Percentiles rank a stretch among this genome's conserved stretches.
Conservation (phyloP, 2,888 invertebrate genomes). For the Salpingus planirostris region DNA sequence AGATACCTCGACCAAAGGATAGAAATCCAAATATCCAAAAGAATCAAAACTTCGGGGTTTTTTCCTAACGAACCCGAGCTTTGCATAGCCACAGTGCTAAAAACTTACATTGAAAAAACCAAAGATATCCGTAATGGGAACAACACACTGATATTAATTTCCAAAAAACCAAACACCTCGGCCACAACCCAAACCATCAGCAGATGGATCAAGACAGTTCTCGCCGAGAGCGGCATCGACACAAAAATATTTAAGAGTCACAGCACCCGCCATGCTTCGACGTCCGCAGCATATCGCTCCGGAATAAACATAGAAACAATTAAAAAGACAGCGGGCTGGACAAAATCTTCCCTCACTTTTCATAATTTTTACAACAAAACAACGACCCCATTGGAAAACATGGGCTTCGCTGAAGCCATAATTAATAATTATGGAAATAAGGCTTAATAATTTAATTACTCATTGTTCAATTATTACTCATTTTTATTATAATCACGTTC, state of each 20-base stretch:
- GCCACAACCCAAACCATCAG: background rate
- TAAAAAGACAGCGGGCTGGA: conserved; percentile 18
- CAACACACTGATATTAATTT: background rate
- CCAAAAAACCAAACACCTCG: background rate
- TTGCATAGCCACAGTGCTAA: background rate
- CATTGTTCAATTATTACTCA: no score
- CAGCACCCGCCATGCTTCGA: conserved; percentile 18
- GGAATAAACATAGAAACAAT: conserved; percentile 16
- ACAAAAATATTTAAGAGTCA: conserved; percentile 14
- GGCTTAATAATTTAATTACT: no score
- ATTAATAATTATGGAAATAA: no score
- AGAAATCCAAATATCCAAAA: background rate
- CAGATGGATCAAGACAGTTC: background rate
- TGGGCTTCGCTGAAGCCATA: no score
- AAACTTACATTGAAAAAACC: background rate
- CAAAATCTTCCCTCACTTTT: conserved; percentile 13
- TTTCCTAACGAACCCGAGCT: background rate
- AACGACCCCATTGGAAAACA: no score
- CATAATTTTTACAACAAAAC: conserved; percentile 7
- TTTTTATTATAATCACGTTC: no score
- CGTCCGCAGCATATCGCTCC: conserved; percentile 16
- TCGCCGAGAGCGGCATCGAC: conserved; percentile 13
- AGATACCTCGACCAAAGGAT: background rate
- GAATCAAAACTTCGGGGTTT: background rate
- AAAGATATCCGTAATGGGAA: background rate